Evolutionary conservation across 23 tunicate species (phyloP), one percentile per base, ranked within the genome.

Genomic region (Halocynthia roretzi): DNA sequence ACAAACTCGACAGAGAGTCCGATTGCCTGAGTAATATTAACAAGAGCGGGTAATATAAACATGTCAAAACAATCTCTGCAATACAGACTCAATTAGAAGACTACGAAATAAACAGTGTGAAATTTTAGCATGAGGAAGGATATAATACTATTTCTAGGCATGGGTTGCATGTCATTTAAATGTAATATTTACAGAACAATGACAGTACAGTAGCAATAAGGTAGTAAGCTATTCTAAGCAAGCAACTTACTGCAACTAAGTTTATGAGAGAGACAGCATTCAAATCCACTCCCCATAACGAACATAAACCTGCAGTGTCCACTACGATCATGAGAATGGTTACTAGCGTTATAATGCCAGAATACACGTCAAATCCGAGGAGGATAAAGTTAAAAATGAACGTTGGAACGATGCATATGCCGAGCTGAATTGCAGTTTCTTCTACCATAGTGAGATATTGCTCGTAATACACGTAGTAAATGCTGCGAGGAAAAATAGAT

Each of bases 391-490:
- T 85, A 86, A 96, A 89, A 63, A 83, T 56, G 67, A 96, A 96
- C 5, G 93, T 80, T 40, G 99, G 99, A 54, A 96, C 86, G 40
- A 96, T 82, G 60, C 99, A 96, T 40, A 89, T 82, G 23, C 96
- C 96, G 14, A 96, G 75, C 70, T 91, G 90, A 57, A 85, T 78
- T 0, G 86, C n/a, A 2, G 93, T 83, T 73, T 86, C 99, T 20
- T 76, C 88, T 23, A 83, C 93, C 86, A 89, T 77, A 7, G 96
- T 96, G 52, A 96, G 72, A 68, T 96, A 96, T 60, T 96, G 99
- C 72, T 96, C 99, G 93, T 96, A 96, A 68, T 82, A 96, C 7
- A 91, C 96, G 83, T 96, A 96, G 81, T 96, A 96, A 56, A 96
- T 67, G 21, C 96, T 85, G 87, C 7, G 80, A 77, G 68, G 0